Evolutionary conservation across 2,888 invertebrate genomes (phyloP).

Genomic region (Acrobasis consociella): DNA sequence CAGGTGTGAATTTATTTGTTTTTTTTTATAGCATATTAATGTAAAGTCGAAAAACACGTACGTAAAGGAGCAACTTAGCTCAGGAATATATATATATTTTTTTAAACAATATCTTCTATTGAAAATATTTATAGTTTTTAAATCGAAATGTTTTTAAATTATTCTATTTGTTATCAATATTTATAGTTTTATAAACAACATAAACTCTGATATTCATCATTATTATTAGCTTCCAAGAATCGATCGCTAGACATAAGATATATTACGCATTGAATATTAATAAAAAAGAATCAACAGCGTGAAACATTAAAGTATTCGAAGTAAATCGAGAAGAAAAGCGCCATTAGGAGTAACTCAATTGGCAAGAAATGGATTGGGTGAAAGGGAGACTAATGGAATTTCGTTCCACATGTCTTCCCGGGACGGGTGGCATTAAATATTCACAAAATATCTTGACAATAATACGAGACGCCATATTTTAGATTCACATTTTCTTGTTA

Average conservation of each 20-base stretch:
- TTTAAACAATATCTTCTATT: too few species aligned
- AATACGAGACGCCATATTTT: slow-evolving; percentile 8
- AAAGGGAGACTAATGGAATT: slow-evolving; percentile 25
- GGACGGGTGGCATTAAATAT: slow-evolving; percentile 20
- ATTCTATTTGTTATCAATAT: too few species aligned
- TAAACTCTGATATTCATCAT: too few species aligned
- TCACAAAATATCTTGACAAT: slow-evolving; percentile 23
- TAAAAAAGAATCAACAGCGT: slow-evolving; percentile 14
- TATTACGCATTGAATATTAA: not conserved
- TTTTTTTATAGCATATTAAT: not conserved
- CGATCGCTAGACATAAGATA: too few species aligned
- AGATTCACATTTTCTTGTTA: slow-evolving; percentile 3
- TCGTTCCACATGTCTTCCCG: slow-evolving; percentile 21
- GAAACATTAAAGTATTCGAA: slow-evolving; percentile 22
- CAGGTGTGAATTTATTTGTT: too few species aligned
- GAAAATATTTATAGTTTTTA: too few species aligned
- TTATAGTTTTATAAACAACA: too few species aligned
- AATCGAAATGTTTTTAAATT: too few species aligned
- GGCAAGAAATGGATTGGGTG: slow-evolving; percentile 24
- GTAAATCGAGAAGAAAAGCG: slow-evolving; percentile 24
- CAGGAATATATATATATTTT: too few species aligned
- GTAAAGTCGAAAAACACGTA: too few species aligned
- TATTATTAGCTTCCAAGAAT: too few species aligned
- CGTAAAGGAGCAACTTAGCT: too few species aligned
- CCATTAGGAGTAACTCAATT: slow-evolving; percentile 24